These are phyloP conservation scores for Poeciliopsis paucimaculata DNA, from an alignment of 2,797 vertebrate genomes.

Conservation along the genomic window DNA sequence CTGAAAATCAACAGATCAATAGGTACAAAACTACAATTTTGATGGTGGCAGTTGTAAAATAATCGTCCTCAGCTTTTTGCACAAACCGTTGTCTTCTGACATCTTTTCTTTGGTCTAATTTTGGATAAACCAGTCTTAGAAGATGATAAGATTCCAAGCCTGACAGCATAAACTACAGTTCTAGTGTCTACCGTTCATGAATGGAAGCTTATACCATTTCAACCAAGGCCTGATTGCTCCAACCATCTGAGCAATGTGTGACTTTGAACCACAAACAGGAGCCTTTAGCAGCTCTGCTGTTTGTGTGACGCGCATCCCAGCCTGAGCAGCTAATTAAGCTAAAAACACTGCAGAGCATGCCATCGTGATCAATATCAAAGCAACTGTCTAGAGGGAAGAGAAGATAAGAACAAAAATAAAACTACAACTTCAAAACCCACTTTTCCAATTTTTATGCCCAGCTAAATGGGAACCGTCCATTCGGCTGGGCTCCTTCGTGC, in stretches of 20 bases:
- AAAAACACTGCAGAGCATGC: conserved; percentile 74
- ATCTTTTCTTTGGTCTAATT: conserved; percentile 27
- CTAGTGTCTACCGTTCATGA: conserved; percentile 17
- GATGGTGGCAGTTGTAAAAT: conserved; percentile 21
- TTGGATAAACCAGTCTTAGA: conserved; percentile 18
- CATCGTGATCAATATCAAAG: conserved; percentile 82
- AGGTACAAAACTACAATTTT: conserved; percentile 32
- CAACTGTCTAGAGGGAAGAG: conserved; percentile 71
- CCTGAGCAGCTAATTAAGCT: conserved; percentile 78
- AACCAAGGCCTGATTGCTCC: conserved; percentile 30
- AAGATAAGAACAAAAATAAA: conserved; percentile 45
- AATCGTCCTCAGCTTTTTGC: conserved; percentile 1
- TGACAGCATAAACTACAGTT: conserved; percentile 18
- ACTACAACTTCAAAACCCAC: conserved; percentile 67
- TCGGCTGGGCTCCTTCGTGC: conserved; percentile 52
- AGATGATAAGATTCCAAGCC: conserved; percentile 31
- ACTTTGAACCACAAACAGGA: conserved; percentile 59
- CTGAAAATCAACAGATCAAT: conserved; percentile 22
- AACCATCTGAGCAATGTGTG: conserved; percentile 55
- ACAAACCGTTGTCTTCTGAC: conserved; percentile 8
- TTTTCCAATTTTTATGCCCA: conserved; percentile 57
- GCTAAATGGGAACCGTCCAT: conserved; percentile 72
- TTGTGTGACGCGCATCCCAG: conserved; percentile 66
- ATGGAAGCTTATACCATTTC: conserved; percentile 29
- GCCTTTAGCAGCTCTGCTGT: conserved; percentile 61